Base-by-base conservation (phyloP, 1,140 invertebrate genomes). In the Harpegnathos saltator region DNA sequence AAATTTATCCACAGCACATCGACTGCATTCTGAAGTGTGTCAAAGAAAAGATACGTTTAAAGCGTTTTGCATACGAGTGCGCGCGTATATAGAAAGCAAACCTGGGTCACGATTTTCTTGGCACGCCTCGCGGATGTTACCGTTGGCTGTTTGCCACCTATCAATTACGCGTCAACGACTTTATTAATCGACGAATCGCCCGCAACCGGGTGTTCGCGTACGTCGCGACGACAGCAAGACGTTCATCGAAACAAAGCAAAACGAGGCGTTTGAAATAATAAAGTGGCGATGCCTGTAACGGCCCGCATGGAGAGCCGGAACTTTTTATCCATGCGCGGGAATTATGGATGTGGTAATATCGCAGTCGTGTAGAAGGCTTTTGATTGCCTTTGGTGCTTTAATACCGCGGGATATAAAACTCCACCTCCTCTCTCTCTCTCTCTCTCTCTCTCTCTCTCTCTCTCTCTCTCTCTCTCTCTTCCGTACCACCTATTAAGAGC, bases 361-460 rank as follows among this genome's bases (percentile, higher is more conserved):
- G 61, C 72, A 52, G 69, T 22, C 33, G 59, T 26, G 59, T 65
- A 52, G 50, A 77, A 52, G 59, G 24, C 50, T 75, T 82, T 77
- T 65, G 72, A 82, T 82, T 82, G 81, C 69, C 72, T 65, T 62
- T 38, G 33, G 38, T 52, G 61, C 61, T 74, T 82, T 82, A 82
- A 82, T 75, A 75, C 81, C 71, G 50, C 71, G 61, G 33, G 58
- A 77, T 75, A 82, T 77, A 77, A 77, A 82, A 77, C 59, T 59
- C 38, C 71, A 63, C 59, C 69, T 63, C 48, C 33, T 52, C 71
- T 82, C n/a, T n/a, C n/a, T n/a, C n/a, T n/a, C n/a, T n/a, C n/a
- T n/a, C n/a, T n/a, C n/a, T n/a, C n/a, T n/a, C n/a, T n/a, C n/a
- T n/a, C n/a, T n/a, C n/a, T n/a, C n/a, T n/a, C n/a, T n/a, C n/a